Base-by-base conservation (phyloP, 2,888 invertebrate species). In the Muschampia plurimacula region DNA sequence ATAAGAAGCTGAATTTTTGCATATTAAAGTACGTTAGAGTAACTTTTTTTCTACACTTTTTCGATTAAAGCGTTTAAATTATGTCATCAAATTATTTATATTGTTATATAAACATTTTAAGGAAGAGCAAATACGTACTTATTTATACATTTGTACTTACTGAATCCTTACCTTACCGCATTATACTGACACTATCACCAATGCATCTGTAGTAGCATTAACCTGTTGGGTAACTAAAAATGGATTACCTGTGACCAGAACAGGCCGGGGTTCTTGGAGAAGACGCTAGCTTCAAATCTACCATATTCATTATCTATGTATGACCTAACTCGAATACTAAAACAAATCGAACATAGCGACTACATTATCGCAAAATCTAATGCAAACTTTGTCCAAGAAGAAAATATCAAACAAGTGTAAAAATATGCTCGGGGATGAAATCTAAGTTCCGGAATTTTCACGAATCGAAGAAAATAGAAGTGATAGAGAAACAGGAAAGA, bases 231-330 rank as follows among this genome's bases (percentile, higher is more conserved):
- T 77, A 76, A 76, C 70, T 73, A 78, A 73, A 76, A 72, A 74
- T 83, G 84, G 89, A 78, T 83, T 82, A 84, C 84, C 87, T 89
- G 88, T 87, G 79, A 82, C 86, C 84, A 85, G 81, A 86, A 86
- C 82, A 84, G 88, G 86, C 84, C 83, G 86, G 89, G 89, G 74
- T 85, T 52, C 86, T 32, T 52, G 63, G 62, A 87, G 89, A 93
- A 91, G 93, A 92, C 92, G 77, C 92, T 93, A 93, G 89, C 91
- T 87, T 90, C 90, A 89, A 91, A 83, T 87, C 92, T 93, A 93
- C 93, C 87, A 89, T 90, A 88, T 83, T 84, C 85, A 84, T 85
- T 87, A 84, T 86, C 90, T 91, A 91, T 88, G 82, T 88, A 91
- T 88, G 86, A 86, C 90, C 90, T 89, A 89, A 90, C 86, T 90